Percentiles rank a stretch among this genome's conserved stretches.
Conservation (phyloP, 2,113 vertebrate species). For the Hemiscyllium ocellatum region DNA sequence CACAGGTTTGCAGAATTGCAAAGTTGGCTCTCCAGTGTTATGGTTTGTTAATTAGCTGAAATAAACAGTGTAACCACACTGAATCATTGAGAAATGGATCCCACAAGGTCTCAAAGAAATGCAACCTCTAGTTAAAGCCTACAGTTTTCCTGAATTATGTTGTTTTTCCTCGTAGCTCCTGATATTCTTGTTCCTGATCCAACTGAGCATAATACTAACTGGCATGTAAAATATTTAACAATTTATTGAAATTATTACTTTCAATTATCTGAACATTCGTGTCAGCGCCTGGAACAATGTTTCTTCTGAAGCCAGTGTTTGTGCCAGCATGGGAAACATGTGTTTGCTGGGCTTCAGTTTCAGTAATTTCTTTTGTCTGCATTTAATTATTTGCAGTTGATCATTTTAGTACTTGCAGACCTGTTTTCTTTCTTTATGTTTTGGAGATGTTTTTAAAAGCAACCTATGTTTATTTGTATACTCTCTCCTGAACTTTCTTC, state of each 20-base stretch:
- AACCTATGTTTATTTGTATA: neutral
- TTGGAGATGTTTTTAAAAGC: neutral
- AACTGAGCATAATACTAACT: neutral
- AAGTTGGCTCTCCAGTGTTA: neutral
- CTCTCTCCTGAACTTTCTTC: neutral
- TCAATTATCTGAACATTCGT: neutral
- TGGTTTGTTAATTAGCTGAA: conserved; percentile 25
- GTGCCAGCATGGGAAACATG: neutral
- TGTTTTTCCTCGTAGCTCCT: neutral
- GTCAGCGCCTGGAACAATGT: neutral
- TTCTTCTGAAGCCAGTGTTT: neutral
- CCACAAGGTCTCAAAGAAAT: neutral
- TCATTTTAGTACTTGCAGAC: neutral
- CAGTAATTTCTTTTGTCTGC: neutral
- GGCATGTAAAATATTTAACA: neutral
- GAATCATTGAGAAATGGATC: neutral
- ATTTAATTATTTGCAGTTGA: neutral
- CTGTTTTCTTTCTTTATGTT: neutral
- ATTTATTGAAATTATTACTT: neutral
- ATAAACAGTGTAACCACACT: neutral
- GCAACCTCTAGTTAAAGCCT: neutral
- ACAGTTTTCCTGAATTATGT: neutral
- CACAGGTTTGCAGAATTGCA: neutral
- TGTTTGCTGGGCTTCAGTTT: neutral
- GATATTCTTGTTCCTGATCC: conserved; percentile 14